phyloP scores from a whole-genome alignment of 2,113 vertebrate species.

The Pseudonaja textilis region DNA sequence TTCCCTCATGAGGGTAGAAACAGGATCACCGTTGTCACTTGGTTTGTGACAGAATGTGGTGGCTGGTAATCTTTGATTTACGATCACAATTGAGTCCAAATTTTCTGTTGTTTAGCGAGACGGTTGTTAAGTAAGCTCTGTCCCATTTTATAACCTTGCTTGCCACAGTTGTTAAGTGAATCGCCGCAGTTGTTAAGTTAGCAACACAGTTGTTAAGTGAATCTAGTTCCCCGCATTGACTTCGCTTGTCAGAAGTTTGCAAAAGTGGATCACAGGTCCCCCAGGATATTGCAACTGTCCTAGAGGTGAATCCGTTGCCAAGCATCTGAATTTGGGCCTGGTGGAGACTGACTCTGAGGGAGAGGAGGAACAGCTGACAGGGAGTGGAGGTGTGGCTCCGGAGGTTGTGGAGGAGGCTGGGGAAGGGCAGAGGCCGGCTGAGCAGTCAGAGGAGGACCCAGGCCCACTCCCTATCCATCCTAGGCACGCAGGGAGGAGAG shows the following conservation, averaged over 20 bases:
- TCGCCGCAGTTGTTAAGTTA: neutral
- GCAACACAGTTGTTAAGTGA: neutral
- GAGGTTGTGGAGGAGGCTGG: too few relatives aligned
- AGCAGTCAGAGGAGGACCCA: too few relatives aligned
- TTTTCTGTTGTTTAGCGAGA: neutral
- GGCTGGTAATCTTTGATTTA: neutral
- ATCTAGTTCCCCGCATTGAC: neutral
- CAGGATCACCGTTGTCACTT: neutral
- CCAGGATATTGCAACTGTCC: neutral
- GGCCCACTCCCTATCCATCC: too few relatives aligned
- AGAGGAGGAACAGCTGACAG: too few relatives aligned
- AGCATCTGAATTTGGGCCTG: neutral
- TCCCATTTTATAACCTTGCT: neutral
- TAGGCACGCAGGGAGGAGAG: too few relatives aligned
- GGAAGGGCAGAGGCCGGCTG: too few relatives aligned
- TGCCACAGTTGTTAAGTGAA: neutral
- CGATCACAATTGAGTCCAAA: neutral
- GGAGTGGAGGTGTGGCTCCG: too few relatives aligned
- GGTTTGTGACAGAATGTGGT: neutral
- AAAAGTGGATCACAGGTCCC: neutral
- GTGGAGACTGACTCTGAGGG: too few relatives aligned
- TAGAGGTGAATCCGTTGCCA: neutral
- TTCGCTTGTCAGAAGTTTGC: neutral
- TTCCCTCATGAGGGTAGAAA: neutral
- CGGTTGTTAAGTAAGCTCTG: neutral